Base-by-base conservation (phyloP, 2,113 vertebrate species). In the Stigmatopora nigra region DNA sequence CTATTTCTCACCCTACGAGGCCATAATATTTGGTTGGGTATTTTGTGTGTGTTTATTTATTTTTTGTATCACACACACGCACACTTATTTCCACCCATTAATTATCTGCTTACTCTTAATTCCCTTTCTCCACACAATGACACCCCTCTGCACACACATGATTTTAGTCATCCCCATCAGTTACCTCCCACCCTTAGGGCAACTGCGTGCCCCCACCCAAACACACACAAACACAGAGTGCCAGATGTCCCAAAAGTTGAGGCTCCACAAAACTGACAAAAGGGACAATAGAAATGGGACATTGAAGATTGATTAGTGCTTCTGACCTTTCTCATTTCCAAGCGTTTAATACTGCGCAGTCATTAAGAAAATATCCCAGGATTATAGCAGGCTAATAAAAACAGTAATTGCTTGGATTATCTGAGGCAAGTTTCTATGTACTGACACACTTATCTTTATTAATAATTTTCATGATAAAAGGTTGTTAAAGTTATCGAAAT, bases 81-180 rank as follows among this genome's bases (percentile, higher is more conserved):
- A 87, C 88, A 89, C 86, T 87, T 88, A 89, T 83, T 84, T 80
- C 69, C 71, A 86, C 87, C 81, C 78, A 87, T 88, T 88, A 89
- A 82, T 86, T 84, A 86, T 82, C 77, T 83, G 79, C 80, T 78
- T 65, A 69, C 81, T 82, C 65, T 79, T 79, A 73, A 72, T 75
- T 83, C 81, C 79, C 64, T 75, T 79, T 78, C 71, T 73, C 70
- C 60, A 47, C 72, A 72, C 80, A 55, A 20, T 67, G 72, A 80
- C 77, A 7, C n/a, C 73, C 60, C 72, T 71, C 64, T 16, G 66
- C 68, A 68, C 61, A 75, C 70, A 80, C 72, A 69, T 73, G 67
- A 78, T 78, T 63, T 76, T 72, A 71, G 75, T 64, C 17, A 75
- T 78, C 70, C 52, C 69, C 71, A 60, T 68, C 19, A 55, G 67